Conservation (phyloP, 2,888 invertebrate genomes). For the Mythimna loreyi region DNA sequence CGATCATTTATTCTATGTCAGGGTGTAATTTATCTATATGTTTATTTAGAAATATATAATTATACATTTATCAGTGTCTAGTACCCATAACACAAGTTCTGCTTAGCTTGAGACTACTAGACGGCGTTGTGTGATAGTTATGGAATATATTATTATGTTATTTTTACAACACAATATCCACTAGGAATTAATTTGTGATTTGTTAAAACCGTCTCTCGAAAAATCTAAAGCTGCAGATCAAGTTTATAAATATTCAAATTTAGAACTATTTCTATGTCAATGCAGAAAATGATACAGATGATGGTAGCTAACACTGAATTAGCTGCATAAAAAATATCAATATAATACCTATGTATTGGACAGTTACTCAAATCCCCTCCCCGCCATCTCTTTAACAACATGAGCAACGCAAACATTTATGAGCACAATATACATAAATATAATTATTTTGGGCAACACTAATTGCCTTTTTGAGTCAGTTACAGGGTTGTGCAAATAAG, state of each 20-base stretch:
- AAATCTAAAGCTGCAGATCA: not conserved
- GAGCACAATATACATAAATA: constrained; percentile 55
- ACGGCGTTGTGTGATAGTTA: too few species aligned
- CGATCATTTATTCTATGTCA: too few species aligned
- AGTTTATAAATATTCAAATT: not conserved
- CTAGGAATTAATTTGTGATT: too few species aligned
- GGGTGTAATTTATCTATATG: too few species aligned
- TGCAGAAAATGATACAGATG: not conserved
- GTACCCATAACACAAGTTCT: too few species aligned
- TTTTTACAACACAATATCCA: too few species aligned
- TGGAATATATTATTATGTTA: too few species aligned
- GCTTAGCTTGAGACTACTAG: too few species aligned
- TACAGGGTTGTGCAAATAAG: constrained; percentile 65
- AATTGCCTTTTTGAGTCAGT: constrained; percentile 23
- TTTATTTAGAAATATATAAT: too few species aligned
- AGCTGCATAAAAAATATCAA: not conserved
- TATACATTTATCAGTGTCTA: too few species aligned
- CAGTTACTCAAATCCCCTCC: constrained; percentile 44
- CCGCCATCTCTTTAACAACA: constrained; percentile 41
- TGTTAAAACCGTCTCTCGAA: too few species aligned
- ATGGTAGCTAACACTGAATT: not conserved
- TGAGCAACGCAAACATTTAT: constrained; percentile 54
- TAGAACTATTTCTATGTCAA: not conserved
- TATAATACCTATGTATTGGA: constrained; percentile 31
- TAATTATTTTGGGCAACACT: constrained; percentile 48